Conservation (phyloP, 2,113 vertebrate species). For the Pterocles gutturalis region DNA sequence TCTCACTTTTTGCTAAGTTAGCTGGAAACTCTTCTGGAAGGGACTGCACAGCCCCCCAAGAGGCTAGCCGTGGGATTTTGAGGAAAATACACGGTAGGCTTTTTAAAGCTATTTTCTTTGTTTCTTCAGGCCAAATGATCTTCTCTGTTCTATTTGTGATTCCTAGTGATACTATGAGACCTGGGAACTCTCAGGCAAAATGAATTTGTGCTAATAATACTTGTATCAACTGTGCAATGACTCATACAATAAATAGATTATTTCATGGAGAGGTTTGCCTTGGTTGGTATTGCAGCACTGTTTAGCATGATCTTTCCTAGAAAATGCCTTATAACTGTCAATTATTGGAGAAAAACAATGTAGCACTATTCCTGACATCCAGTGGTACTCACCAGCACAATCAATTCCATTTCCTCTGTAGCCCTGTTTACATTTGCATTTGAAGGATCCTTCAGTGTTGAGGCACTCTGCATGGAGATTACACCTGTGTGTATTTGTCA, state of each 20-base stretch:
- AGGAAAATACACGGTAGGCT: neutral
- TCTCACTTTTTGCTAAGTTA: neutral
- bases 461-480: constrained; percentile 88
- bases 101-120: neutral
- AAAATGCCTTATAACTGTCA: neutral
- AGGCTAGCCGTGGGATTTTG: neutral
- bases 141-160: neutral
- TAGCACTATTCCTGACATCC: neutral
- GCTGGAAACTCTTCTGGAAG: neutral
- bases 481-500: constrained; percentile 81
- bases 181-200: neutral
- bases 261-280: neutral
- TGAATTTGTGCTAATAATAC: neutral
- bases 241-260: neutral
- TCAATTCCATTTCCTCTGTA: constrained; percentile 89
- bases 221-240: neutral
- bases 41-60: neutral
- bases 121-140: neutral
- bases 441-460: constrained; percentile 91
- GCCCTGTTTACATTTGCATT: constrained; percentile 91
- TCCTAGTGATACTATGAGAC: neutral
- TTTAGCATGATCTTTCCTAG: neutral
- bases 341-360: neutral
- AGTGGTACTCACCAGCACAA: constrained; percentile 87
- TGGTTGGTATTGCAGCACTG: neutral